A percentile compares a stretch with the other conserved stretches of the same genome.
phyloP scores from a whole-genome alignment of 2,797 vertebrate species.

The Dryobates pubescens region DNA sequence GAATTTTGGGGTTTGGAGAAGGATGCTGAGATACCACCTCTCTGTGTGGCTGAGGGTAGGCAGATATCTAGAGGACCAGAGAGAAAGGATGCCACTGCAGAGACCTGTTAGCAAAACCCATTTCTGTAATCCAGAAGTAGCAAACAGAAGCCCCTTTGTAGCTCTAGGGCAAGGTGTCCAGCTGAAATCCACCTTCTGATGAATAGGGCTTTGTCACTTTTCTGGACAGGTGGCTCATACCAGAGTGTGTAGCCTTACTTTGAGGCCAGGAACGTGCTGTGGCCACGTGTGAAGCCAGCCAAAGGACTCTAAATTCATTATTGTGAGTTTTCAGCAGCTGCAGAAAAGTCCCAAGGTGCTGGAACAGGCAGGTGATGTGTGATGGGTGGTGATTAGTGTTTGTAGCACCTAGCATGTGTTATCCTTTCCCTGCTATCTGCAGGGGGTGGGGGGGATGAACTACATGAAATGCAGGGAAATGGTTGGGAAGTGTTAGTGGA shows the following conservation, averaged over 20 bases:
- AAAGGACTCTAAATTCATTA: background rate
- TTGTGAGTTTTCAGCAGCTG: background rate
- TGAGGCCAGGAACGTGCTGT: conserved; percentile 8
- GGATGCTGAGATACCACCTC: background rate
- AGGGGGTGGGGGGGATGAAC: background rate
- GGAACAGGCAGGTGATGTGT: background rate
- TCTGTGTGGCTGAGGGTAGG: background rate
- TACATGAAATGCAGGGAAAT: background rate
- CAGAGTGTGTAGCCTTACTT: background rate
- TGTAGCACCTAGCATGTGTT: background rate
- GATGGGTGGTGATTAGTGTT: background rate
- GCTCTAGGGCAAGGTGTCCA: conserved; percentile 36
- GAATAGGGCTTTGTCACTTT: conserved; percentile 20
- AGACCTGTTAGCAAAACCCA: background rate
- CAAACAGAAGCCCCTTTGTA: conserved; percentile 3
- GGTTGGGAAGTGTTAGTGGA: background rate
- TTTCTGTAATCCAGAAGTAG: conserved; percentile 39
- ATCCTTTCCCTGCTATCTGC: background rate
- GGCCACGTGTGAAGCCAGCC: background rate
- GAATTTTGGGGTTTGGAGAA: background rate
- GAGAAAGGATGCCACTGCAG: background rate
- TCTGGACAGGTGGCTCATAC: conserved; percentile 21
- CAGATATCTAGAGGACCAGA: background rate
- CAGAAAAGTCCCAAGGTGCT: background rate
- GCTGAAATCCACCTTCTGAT: conserved; percentile 47